Evolutionary conservation across 2,797 vertebrate species (phyloP).

Genomic region (Mus minutoides): DNA sequence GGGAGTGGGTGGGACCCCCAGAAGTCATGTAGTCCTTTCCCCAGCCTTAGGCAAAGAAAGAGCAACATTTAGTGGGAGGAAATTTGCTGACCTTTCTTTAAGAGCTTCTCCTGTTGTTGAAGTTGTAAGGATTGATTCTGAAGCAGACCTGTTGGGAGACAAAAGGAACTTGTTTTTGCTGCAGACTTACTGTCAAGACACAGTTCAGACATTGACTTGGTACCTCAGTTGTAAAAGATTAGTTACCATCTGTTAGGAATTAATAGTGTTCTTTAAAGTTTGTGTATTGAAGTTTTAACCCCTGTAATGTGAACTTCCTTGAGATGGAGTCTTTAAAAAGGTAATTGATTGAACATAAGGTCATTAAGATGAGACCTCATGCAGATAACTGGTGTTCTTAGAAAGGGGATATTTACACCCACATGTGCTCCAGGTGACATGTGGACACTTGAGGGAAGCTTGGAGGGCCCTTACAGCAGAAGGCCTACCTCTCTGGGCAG

Average conservation of each 20-base stretch:
- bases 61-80: slow-evolving; percentile 73
- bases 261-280: not conserved
- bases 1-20: not conserved
- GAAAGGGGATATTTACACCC: not conserved
- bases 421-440: not conserved
- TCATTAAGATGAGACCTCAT: not conserved
- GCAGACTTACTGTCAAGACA: not conserved
- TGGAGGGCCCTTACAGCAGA: not conserved
- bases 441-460: not conserved
- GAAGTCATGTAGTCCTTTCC: slow-evolving; percentile 20
- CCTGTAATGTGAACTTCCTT: not conserved
- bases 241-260: not conserved
- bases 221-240: not conserved
- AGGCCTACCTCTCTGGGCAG: not conserved
- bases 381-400: not conserved
- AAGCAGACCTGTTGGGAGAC: slow-evolving; percentile 81
- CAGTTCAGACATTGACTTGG: slow-evolving; percentile 11
- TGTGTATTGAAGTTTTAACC: not conserved
- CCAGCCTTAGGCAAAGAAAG: slow-evolving; percentile 25
- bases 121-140: slow-evolving; percentile 69
- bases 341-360: not conserved
- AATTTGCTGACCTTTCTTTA: slow-evolving; percentile 86
- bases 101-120: slow-evolving; percentile 63
- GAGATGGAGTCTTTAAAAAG: not conserved
- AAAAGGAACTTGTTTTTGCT: not conserved